Evolutionary conservation across 2,797 vertebrate species (phyloP).

Genomic region (Cephalopachus bancanus): DNA sequence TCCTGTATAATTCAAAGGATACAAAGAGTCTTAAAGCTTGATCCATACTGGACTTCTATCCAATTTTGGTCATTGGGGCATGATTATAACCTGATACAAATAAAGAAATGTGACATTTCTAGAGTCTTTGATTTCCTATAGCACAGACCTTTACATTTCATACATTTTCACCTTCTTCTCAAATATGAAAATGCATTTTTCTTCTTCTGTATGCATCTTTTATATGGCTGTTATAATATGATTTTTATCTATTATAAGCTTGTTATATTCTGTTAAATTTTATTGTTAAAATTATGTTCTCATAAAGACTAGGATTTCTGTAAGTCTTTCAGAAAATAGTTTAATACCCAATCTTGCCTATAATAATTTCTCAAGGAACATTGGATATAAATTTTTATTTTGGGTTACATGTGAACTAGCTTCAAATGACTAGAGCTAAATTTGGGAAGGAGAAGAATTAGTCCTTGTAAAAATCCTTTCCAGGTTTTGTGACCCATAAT

Average conservation of each 20-base stretch:
- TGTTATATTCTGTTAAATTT: slow-evolving; percentile 61
- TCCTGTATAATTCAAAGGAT: neutral
- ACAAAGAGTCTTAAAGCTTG: neutral
- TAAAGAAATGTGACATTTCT: slow-evolving; percentile 6
- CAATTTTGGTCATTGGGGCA: neutral
- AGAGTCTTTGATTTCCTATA: neutral
- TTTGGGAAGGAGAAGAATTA: slow-evolving; percentile 29
- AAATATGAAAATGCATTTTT: slow-evolving; percentile 56
- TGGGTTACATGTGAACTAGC: neutral
- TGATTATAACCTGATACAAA: neutral
- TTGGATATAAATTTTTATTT: slow-evolving; percentile 52
- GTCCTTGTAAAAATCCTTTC: neutral
- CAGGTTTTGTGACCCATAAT: neutral
- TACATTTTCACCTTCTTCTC: neutral
- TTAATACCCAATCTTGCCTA: slow-evolving; percentile 44
- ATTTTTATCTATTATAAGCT: slow-evolving; percentile 55
- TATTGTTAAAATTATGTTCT: slow-evolving; percentile 61
- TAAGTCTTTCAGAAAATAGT: slow-evolving; percentile 48
- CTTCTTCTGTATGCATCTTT: neutral
- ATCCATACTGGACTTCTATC: neutral
- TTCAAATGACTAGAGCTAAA: slow-evolving; percentile 8
- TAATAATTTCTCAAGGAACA: slow-evolving; percentile 14
- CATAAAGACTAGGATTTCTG: slow-evolving; percentile 53
- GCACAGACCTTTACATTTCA: slow-evolving; percentile 16
- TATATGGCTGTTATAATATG: slow-evolving; percentile 27